A percentile compares a stretch with the other conserved stretches of the same genome.
phyloP scores from a whole-genome alignment of 2,113 vertebrate genomes.

The Dasyprocta punctata region DNA sequence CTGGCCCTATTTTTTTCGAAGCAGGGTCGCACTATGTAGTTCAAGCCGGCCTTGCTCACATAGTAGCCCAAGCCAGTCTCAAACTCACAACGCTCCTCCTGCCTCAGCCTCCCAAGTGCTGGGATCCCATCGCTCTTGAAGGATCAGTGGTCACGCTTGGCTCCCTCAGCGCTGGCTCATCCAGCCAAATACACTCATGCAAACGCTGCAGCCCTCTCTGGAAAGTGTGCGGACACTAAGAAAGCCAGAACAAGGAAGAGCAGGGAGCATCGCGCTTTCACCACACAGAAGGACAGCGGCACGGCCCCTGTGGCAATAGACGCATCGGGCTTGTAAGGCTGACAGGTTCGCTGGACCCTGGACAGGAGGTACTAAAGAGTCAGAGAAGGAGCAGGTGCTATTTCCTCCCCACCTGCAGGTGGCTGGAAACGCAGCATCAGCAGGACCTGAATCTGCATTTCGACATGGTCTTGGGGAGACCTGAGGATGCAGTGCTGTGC shows the following conservation, averaged over 20 bases:
- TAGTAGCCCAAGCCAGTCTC: too few species aligned
- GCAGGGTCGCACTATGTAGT: too few species aligned
- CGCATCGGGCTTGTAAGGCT: background rate
- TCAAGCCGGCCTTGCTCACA: too few species aligned
- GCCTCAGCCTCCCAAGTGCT: too few species aligned
- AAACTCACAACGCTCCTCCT: too few species aligned
- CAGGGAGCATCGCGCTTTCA: background rate
- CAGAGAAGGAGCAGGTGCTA: background rate
- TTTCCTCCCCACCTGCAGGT: background rate
- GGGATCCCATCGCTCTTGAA: background rate
- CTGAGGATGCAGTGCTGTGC: background rate
- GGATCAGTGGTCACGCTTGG: background rate
- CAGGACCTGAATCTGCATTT: background rate
- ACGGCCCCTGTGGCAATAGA: background rate
- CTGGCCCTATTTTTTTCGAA: too few species aligned
- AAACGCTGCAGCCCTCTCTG: background rate
- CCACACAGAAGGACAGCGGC: background rate
- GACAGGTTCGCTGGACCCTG: background rate
- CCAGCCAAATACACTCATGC: background rate
- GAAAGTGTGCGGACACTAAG: background rate
- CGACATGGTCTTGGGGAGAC: background rate
- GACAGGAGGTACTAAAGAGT: background rate
- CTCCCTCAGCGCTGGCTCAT: background rate
- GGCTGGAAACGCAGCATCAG: background rate
- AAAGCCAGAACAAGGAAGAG: background rate